A percentile compares a stretch with the other conserved stretches of the same genome.
These are phyloP conservation scores for Neoscelio sp. DNA, from an alignment of 2,888 invertebrate genomes.

Conservation along the genomic window DNA sequence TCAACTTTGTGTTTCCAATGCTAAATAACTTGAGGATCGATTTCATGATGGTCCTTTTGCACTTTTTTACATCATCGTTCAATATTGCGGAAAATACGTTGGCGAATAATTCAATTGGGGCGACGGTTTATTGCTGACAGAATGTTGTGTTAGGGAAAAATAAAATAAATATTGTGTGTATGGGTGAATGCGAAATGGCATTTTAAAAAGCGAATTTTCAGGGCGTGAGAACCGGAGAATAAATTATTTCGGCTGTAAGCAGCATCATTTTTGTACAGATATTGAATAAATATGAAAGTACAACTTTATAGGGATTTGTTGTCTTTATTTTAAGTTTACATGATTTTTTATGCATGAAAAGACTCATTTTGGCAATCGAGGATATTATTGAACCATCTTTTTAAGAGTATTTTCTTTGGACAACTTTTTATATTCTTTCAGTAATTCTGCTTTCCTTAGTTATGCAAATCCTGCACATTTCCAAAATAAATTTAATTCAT, in stretches of 20 bases:
- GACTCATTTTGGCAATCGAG: no score
- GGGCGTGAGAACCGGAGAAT: background rate
- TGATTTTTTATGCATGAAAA: no score
- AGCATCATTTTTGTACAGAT: conserved; percentile 69
- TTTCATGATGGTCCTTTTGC: background rate
- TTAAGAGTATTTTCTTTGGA: conserved; percentile 10
- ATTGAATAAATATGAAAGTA: conserved; percentile 60
- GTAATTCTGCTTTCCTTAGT: conserved; percentile 66
- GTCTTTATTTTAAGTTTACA: no score
- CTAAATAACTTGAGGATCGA: no score
- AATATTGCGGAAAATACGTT: background rate
- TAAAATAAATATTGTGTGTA: background rate
- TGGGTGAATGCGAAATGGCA: conserved; percentile 14
- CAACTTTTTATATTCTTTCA: conserved; percentile 53
- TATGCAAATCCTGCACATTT: conserved; percentile 68
- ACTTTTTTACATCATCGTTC: conserved; percentile 34
- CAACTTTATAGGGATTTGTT: no score
- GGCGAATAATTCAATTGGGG: conserved; percentile 6
- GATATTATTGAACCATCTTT: conserved; percentile 6
- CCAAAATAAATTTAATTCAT: conserved; percentile 74
- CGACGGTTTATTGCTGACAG: background rate
- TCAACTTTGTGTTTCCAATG: no score
- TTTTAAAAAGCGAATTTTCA: background rate
- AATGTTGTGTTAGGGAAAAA: no score
- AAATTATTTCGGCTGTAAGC: conserved; percentile 36